phyloP scores from a whole-genome alignment of 2,888 invertebrate species.

The Drosophila merina region DNA sequence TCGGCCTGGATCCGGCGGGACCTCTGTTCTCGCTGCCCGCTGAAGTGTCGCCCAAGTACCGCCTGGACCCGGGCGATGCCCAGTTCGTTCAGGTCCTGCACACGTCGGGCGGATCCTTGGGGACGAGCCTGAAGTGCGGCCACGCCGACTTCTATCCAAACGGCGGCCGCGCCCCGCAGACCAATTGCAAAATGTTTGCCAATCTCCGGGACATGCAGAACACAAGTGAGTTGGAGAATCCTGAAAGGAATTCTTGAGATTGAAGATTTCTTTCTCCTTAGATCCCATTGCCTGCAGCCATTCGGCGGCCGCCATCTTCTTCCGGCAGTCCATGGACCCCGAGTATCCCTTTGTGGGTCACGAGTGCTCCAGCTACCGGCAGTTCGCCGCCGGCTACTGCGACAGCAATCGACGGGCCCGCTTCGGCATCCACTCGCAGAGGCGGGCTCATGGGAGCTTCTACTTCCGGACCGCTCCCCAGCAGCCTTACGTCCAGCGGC shows the following conservation, averaged over 20 bases:
- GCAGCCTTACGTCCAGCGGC: constrained; percentile 69
- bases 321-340: constrained; percentile 82
- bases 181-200: constrained; percentile 77
- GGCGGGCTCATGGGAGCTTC: constrained; percentile 72
- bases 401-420: constrained; percentile 70
- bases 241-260: too few species aligned
- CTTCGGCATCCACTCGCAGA: constrained; percentile 82
- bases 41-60: constrained; percentile 76
- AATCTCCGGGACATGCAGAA: constrained; percentile 74
- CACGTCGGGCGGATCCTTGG: constrained; percentile 81
- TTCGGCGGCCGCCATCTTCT: constrained; percentile 81
- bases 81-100: constrained; percentile 83
- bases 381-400: constrained; percentile 72
- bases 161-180: constrained; percentile 81
- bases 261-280: too few species aligned
- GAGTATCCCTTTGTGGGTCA: constrained; percentile 77
- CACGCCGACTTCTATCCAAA: constrained; percentile 84
- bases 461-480: constrained; percentile 74
- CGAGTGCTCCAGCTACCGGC: constrained; percentile 77
- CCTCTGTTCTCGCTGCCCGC: constrained; percentile 82
- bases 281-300: constrained; percentile 83
- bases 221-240: constrained; percentile 65
- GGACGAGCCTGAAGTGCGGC: constrained; percentile 79
- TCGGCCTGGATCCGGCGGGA: constrained; percentile 83
- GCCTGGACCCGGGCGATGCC: constrained; percentile 81